Percentiles rank a stretch among this genome's conserved stretches.
phyloP scores from a whole-genome alignment of 2,888 invertebrate species.

The Orchestes rusci region DNA sequence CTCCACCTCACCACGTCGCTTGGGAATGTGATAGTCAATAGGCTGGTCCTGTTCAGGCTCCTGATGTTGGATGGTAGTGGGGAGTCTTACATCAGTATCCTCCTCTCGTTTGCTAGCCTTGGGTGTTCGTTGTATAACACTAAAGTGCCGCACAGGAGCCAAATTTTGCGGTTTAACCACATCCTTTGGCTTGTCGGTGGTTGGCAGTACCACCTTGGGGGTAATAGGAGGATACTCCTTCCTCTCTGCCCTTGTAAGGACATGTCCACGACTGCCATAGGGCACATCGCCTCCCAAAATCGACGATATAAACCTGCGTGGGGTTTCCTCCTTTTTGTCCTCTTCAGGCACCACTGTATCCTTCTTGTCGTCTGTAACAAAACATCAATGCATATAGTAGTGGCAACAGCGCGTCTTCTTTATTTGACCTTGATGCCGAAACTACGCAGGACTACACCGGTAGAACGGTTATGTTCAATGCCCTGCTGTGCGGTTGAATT shows the following conservation, averaged over 20 bases:
- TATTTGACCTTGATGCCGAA: slow-evolving; percentile 21
- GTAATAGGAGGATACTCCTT: slow-evolving; percentile 70
- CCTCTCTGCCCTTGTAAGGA: slow-evolving; percentile 69
- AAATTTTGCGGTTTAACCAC: slow-evolving; percentile 37
- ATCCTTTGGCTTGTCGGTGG: slow-evolving; percentile 50
- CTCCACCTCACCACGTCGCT: slow-evolving; percentile 62
- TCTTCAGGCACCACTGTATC: slow-evolving; percentile 39
- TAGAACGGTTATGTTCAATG: slow-evolving; percentile 26
- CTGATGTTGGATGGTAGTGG: slow-evolving; percentile 22
- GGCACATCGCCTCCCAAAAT: slow-evolving; percentile 75
- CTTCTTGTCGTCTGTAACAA: slow-evolving; percentile 37
- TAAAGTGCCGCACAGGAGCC: slow-evolving; percentile 40
- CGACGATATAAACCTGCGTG: slow-evolving; percentile 68
- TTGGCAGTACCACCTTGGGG: slow-evolving; percentile 44
- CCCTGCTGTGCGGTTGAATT: slow-evolving; percentile 17
- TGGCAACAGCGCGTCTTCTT: too few species aligned
- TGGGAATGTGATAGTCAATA: slow-evolving; percentile 82
- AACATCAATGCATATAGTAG: too few species aligned
- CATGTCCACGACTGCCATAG: slow-evolving; percentile 63
- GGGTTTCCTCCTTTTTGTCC: slow-evolving; percentile 38
- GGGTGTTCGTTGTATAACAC: slow-evolving; percentile 46
- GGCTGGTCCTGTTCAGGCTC: slow-evolving; percentile 60
- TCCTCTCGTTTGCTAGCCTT: slow-evolving; percentile 50
- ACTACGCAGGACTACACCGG: slow-evolving; percentile 26
- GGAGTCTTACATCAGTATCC: slow-evolving; percentile 31